Conservation (phyloP, 2,113 vertebrate genomes). For the Nycticryphes semicollaris region DNA sequence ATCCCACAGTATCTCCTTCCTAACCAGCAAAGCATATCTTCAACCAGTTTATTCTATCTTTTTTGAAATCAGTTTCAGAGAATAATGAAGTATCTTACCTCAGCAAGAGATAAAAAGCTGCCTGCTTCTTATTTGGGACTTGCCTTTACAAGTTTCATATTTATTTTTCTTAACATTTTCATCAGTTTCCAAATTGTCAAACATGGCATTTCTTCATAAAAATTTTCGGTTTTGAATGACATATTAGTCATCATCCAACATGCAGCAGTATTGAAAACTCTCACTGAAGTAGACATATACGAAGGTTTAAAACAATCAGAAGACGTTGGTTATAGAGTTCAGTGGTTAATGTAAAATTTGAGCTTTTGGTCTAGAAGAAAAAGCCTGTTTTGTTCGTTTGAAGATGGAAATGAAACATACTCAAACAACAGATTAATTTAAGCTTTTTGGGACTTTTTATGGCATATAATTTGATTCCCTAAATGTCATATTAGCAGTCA, state of each 20-base stretch:
- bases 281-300: background rate
- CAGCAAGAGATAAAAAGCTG: background rate
- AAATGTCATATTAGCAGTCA: background rate
- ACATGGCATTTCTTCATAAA: background rate
- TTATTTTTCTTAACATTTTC: background rate
- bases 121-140: background rate
- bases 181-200: background rate
- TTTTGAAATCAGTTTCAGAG: background rate
- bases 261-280: background rate
- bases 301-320: background rate
- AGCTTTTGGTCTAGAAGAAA: background rate
- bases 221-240: background rate
- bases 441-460: background rate
- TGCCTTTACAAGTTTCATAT: background rate
- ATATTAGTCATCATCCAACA: background rate
- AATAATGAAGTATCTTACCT: background rate
- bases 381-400: background rate
- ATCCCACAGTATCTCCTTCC: background rate
- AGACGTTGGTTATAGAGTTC: background rate
- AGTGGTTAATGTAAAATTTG: background rate
- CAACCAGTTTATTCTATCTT: background rate
- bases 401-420: background rate
- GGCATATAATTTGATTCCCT: background rate
- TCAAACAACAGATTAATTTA: background rate
- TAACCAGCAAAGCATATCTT: background rate